Evolutionary conservation across 2,888 invertebrate species (phyloP).

Genomic region (Monopis laevigella): DNA sequence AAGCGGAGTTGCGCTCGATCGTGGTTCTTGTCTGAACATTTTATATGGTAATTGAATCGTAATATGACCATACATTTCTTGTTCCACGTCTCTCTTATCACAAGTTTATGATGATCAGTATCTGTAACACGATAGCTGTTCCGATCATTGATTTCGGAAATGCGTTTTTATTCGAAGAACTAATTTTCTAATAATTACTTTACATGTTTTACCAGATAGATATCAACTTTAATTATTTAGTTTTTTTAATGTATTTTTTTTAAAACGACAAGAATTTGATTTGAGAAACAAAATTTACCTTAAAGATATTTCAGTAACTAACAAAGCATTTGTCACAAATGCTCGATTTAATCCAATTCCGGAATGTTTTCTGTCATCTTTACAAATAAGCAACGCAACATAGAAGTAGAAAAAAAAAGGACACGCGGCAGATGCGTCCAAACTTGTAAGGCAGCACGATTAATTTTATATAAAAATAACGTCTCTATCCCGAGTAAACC

Average conservation of each 20-base stretch:
- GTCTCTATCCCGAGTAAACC: constrained; percentile 60
- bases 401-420: constrained; percentile 23
- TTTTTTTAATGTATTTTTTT: no score
- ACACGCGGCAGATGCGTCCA: constrained; percentile 52
- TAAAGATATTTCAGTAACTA: no score
- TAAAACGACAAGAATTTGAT: no score
- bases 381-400: constrained; percentile 5
- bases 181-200: no score
- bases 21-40: constrained; percentile 49
- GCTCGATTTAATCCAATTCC: not conserved
- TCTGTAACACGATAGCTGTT: constrained; percentile 28
- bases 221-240: no score
- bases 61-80: constrained; percentile 49
- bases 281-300: no score
- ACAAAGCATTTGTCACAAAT: no score
- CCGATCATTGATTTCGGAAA: no score
- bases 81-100: constrained; percentile 41
- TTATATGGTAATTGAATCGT: constrained; percentile 65
- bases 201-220: no score
- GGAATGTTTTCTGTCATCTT: constrained; percentile 8
- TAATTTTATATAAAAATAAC: constrained; percentile 57
- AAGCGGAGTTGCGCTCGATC: constrained; percentile 45
- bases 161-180: no score
- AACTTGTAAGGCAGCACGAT: constrained; percentile 51
- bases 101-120: constrained; percentile 37